phyloP scores from a whole-genome alignment of 2,797 vertebrate genomes.

The Strix occidentalis region DNA sequence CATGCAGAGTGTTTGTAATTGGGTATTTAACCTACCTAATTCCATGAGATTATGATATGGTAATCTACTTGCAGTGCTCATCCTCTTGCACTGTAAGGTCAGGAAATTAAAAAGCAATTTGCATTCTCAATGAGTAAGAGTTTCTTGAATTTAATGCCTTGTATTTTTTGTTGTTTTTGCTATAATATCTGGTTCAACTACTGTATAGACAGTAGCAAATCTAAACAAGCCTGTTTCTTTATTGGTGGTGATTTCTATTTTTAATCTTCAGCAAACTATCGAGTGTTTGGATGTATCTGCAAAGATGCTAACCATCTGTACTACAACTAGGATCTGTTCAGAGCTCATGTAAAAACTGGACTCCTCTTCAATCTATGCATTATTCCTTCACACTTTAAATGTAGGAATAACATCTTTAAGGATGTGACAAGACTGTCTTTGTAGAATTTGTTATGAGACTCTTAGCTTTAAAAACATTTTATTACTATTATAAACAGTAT shows the following conservation, averaged over 20 bases:
- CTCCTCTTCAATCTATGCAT: background rate
- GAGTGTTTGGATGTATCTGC: background rate
- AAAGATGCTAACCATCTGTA: background rate
- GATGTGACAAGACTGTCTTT: background rate
- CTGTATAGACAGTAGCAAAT: conserved; percentile 7
- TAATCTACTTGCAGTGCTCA: conserved; percentile 15
- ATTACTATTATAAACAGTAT: background rate
- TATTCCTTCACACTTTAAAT: background rate
- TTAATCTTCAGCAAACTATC: background rate
- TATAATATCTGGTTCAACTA: conserved; percentile 19
- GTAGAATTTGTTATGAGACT: background rate
- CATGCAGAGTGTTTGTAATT: background rate
- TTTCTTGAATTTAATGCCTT: conserved; percentile 13
- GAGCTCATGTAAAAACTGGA: background rate
- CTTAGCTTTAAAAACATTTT: background rate
- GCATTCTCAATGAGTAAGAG: background rate
- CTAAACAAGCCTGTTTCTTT: conserved; percentile 25
- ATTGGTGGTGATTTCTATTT: background rate
- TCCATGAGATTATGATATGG: conserved; percentile 31
- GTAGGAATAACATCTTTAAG: background rate
- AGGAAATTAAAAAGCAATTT: conserved; percentile 45
- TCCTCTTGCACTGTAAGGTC: conserved; percentile 36
- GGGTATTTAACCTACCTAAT: conserved; percentile 53
- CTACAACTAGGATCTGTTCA: background rate
- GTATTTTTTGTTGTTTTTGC: background rate